A percentile compares a stretch with the other conserved stretches of the same genome.
phyloP scores from a whole-genome alignment of 2,113 vertebrate species.

The Hucho hucho region DNA sequence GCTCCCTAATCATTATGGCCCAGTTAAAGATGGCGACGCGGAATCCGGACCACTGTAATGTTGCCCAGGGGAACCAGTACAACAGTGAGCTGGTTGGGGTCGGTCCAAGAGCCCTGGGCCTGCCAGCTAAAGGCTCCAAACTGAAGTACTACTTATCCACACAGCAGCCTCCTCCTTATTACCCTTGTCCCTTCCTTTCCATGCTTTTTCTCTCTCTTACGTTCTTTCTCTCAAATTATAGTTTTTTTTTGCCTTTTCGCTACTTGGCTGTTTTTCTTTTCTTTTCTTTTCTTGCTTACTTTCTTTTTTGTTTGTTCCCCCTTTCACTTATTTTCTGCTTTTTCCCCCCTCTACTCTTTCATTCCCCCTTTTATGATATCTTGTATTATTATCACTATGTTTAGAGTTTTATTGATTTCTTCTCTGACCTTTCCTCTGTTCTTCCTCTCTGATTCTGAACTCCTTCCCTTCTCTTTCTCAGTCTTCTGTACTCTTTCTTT shows the following conservation, averaged over 20 bases:
- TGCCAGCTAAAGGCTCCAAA: slow-evolving; percentile 22
- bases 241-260: neutral
- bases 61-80: no score
- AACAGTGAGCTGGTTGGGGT: slow-evolving; percentile 35
- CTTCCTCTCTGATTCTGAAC: neutral
- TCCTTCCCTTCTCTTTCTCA: neutral
- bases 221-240: neutral
- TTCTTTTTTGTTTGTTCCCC: neutral
- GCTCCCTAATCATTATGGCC: slow-evolving; percentile 54
- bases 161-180: neutral
- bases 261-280: neutral
- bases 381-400: no score
- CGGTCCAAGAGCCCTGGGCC: slow-evolving; percentile 29
- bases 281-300: neutral
- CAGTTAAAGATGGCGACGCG: no score
- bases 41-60: no score
- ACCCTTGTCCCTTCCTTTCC: neutral
- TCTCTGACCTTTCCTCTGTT: neutral
- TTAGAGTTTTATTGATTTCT: neutral
- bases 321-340: neutral
- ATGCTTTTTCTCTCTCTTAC: slow-evolving; percentile 2
- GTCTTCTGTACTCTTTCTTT: neutral
- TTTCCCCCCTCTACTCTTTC: neutral
- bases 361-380: no score
- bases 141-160: slow-evolving; percentile 14